Evolutionary conservation across 2,888 invertebrate genomes (phyloP), one percentile per base, ranked within the genome.

Genomic region (Drosophila meridiana): DNA sequence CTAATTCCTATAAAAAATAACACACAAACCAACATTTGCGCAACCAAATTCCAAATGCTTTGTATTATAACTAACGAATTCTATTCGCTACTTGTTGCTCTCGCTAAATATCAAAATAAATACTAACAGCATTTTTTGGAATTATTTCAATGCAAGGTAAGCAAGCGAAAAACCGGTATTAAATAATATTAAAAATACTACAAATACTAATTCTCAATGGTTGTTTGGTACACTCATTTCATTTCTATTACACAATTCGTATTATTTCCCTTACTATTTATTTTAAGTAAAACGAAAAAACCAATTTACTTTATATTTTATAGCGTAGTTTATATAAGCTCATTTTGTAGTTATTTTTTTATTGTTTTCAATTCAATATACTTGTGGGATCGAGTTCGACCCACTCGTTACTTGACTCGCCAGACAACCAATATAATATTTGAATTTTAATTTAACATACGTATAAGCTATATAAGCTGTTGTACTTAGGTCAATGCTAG

Each of bases 131-230:
- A 97, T 98, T 95, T 98, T 98, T 96, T 98, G 98, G 98, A 98
- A 97, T 96, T 97, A 98, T 97, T 98, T 98, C 97, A 98, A 98
- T 94, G 97, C 97, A 95, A 98, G 98, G 98, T 98, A 98, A 98
- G 98, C 95, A 93, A 92, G 87, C 83, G 79, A 84, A 87, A 75
- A 75, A 20, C 71, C 82, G 91, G 89, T 89, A 86, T 87, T 85
- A 79, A 83, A 80, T 80, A 85, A 78, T 82, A 83, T 73, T 84
- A 78, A 78, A 82, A 82, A 79, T 81, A 76, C 76, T 78, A 60
- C 59, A 75, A 76, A 52, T 76, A 84, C 79, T 82, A 79, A 81
- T 78, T 73, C 80, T 84, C 88, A 82, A 87, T 92, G 92, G 91
- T 92, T 92, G 90, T 92, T 92, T 92, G 92, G 90, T 91, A 80